Evolutionary conservation across 1,140 invertebrate genomes (phyloP).

Genomic region (Heterodera schachtii): DNA sequence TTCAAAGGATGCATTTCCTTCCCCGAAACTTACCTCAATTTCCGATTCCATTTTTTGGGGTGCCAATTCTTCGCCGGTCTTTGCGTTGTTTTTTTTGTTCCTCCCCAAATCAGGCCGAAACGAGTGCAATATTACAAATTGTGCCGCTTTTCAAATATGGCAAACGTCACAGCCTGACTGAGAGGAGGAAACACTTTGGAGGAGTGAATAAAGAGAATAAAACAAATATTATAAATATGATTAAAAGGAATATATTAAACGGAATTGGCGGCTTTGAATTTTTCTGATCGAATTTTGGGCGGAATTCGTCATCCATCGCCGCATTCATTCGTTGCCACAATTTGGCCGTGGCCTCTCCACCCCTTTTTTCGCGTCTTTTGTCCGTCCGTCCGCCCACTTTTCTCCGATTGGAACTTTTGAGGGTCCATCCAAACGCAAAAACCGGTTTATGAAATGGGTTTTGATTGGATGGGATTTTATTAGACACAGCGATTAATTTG

Average conservation of each 20-base stretch:
- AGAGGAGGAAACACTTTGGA: not conserved
- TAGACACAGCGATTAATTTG: not conserved
- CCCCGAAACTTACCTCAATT: not conserved
- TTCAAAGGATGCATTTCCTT: not conserved
- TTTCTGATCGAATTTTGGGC: not conserved
- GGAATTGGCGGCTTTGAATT: not conserved
- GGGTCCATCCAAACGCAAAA: not conserved
- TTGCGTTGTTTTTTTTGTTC: not conserved
- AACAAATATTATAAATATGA: not conserved
- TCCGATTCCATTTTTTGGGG: not conserved
- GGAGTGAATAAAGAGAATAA: too few species aligned
- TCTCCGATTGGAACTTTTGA: not conserved
- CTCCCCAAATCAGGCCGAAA: constrained; percentile 28
- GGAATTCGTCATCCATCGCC: too few species aligned
- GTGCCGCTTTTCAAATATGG: constrained; percentile 12
- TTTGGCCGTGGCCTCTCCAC: too few species aligned
- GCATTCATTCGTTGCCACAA: not conserved
- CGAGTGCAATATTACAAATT: constrained; percentile 30
- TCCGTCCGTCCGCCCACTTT: too few species aligned
- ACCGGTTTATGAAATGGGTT: not conserved
- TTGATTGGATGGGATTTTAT: not conserved
- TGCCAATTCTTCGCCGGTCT: not conserved
- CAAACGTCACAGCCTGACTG: constrained; percentile 28
- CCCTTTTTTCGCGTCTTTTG: too few species aligned
- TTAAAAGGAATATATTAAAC: not conserved